Conservation (phyloP, 2,888 invertebrate species). For the Chalcis sispes region DNA sequence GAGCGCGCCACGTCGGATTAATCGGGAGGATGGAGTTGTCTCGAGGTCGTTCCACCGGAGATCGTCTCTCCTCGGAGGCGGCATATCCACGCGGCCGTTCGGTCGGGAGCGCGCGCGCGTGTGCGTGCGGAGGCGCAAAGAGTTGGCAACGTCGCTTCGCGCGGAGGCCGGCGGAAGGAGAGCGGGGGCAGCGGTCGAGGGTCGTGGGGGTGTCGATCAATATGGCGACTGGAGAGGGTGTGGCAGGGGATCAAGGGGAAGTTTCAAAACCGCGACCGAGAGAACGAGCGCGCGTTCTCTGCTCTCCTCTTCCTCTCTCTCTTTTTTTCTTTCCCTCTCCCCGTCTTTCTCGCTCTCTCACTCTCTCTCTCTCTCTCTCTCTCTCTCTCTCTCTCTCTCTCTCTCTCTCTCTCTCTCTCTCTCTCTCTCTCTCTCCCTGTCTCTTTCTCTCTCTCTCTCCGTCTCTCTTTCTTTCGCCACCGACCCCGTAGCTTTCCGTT, state of each 20-base stretch:
- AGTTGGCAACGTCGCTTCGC: slow-evolving; percentile 70
- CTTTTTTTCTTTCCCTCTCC: background rate
- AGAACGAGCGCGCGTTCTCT: slow-evolving; percentile 40
- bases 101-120: slow-evolving; percentile 1
- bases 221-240: slow-evolving; percentile 70
- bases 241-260: slow-evolving; percentile 66
- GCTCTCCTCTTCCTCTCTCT: background rate
- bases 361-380: background rate
- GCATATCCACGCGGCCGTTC: no score
- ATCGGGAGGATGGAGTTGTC: background rate
- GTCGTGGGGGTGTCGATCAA: slow-evolving; percentile 69
- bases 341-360: no score
- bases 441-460: no score
- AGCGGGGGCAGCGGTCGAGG: background rate
- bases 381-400: no score
- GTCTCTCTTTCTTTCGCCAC: background rate
- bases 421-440: no score
- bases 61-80: no score
- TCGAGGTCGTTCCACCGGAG: no score
- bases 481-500: background rate
- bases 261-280: slow-evolving; percentile 59
- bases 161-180: no score
- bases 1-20: no score
- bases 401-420: no score
- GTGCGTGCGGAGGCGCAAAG: slow-evolving; percentile 54